Evolutionary conservation across 2,113 vertebrate species (phyloP), one percentile per base, ranked within the genome.

Genomic region (Coptodon rendalli): DNA sequence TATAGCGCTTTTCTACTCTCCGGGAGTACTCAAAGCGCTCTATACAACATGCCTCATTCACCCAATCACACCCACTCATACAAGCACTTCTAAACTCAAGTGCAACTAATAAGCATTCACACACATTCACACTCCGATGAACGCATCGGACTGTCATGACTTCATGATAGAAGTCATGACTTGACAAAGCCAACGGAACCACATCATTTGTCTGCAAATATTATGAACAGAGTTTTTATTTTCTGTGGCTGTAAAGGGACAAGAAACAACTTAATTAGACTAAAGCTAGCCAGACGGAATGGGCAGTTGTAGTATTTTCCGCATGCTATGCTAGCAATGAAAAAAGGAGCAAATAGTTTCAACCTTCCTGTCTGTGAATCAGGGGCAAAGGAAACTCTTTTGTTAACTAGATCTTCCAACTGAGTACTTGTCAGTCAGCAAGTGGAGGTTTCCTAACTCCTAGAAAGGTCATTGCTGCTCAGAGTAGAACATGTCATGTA

Each of bases 401-500:
- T 3, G 2, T 27, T 27, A 6, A 45, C n/a, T 14, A 40, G 63
- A 40, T 71, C 66, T 71, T 71, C 66, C 36, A 14, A 9, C n/a
- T 0, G 12, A 40, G 7, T 1, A 68, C 7, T 71, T 43, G 29
- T 34, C 3, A 63, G 59, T 36, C 59, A 63, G 59, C 2, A 63
- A 0, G 27, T 59, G 27, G 38, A 24, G 11, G 13, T 27, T 45
- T 27, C 22, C 38, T 27, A 24, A 73, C 38, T 24, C 38, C 38
- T 43, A 43, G 66, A 27, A 10, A 27, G 12, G n/a, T 71, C 2
- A 0, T 4, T 71, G n/a, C 38, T 71, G 66, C 7, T 43, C 66
- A 0, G n/a, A 1, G 7, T 71, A 22, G 19, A 40, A 40, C 36
- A 22, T 68, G 0, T 13, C 0, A 40, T 43, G n/a, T 71, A 40